phyloP scores from a whole-genome alignment of 2,888 invertebrate genomes.

The Timandra comae region DNA sequence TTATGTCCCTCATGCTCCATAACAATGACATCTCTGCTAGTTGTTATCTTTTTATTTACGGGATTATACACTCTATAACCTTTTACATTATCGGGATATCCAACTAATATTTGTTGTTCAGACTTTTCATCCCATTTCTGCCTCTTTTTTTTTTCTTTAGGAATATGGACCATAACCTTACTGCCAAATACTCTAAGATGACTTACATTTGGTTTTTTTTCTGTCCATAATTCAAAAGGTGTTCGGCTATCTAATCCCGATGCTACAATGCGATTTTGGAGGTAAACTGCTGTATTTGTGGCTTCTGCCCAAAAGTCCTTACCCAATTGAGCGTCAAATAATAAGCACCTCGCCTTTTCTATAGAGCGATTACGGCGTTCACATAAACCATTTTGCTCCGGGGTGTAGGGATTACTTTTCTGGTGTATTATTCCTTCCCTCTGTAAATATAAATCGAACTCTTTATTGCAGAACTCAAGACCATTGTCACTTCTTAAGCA shows the following conservation, averaged over 20 bases:
- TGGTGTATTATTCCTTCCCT: slow-evolving; percentile 8
- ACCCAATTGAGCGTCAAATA: slow-evolving; percentile 9
- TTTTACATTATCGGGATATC: slow-evolving; percentile 22
- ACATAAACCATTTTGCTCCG: slow-evolving; percentile 12
- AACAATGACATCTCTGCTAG: no score
- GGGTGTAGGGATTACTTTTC: slow-evolving; percentile 10
- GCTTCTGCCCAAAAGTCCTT: slow-evolving; percentile 12
- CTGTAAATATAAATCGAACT: slow-evolving; percentile 1
- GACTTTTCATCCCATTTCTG: slow-evolving; percentile 24
- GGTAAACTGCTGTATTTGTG: slow-evolving; percentile 11
- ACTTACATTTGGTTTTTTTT: slow-evolving; percentile 17
- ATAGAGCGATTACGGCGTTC: slow-evolving; percentile 13
- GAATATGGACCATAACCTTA: slow-evolving; percentile 2
- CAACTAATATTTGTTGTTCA: slow-evolving; percentile 14
- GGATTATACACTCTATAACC: slow-evolving; percentile 24
- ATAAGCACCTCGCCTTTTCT: slow-evolving; percentile 11
- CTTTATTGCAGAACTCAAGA: background rate
- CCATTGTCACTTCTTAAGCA: slow-evolving; percentile 11
- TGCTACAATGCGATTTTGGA: slow-evolving; percentile 5
- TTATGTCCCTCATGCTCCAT: no score
- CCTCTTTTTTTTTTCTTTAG: slow-evolving; percentile 18
- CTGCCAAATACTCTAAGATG: background rate
- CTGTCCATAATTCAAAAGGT: slow-evolving; percentile 21
- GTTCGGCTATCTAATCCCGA: slow-evolving; percentile 6
- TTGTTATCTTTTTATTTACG: background rate